phyloP scores from a whole-genome alignment of 2,888 invertebrate species.

The Plemyria rubiginata region DNA sequence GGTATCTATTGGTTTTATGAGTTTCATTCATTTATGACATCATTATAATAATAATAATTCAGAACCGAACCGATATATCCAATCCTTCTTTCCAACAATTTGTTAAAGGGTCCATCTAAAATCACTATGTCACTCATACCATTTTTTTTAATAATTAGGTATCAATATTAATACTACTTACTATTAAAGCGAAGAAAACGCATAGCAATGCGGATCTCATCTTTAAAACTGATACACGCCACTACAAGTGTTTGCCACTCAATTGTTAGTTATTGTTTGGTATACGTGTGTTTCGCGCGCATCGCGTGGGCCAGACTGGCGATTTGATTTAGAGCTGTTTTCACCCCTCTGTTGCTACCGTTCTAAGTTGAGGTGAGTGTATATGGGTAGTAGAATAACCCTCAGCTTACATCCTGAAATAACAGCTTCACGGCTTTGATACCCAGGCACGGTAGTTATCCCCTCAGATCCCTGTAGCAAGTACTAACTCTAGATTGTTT shows the following conservation, averaged over 20 bases:
- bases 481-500: too few species aligned
- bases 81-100: background rate
- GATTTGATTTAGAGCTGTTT: background rate
- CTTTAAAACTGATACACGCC: slow-evolving; percentile 61
- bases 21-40: too few species aligned
- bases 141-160: too few species aligned
- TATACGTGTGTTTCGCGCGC: slow-evolving; percentile 63
- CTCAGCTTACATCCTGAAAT: background rate
- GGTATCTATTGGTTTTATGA: too few species aligned
- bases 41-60: too few species aligned
- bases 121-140: background rate
- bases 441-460: too few species aligned
- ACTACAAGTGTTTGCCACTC: slow-evolving; percentile 52
- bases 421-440: too few species aligned
- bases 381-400: background rate
- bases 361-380: slow-evolving; percentile 1
- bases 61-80: too few species aligned
- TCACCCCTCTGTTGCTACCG: slow-evolving; percentile 17
- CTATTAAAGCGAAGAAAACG: slow-evolving; percentile 71
- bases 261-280: slow-evolving; percentile 31
- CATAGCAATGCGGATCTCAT: slow-evolving; percentile 73
- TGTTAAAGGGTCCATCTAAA: background rate
- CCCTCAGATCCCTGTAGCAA: too few species aligned
- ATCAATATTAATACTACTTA: slow-evolving; percentile 53
- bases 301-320: slow-evolving; percentile 44